Evolutionary conservation across 2,797 vertebrate genomes (phyloP), one percentile per base, ranked within the genome.

Genomic region (Coendou prehensilis): DNA sequence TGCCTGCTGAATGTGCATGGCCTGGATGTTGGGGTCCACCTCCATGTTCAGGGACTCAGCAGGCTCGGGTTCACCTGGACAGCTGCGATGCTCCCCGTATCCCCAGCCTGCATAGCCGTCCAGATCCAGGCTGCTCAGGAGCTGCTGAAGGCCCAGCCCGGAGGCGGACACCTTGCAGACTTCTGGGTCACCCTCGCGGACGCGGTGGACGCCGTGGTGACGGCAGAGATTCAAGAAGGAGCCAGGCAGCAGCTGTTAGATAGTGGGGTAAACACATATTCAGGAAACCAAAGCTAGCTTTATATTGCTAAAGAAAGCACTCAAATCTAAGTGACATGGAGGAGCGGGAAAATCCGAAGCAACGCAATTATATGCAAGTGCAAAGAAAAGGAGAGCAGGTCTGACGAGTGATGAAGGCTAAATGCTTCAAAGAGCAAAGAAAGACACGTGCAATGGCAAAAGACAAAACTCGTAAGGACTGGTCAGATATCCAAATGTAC

Each of bases 1-100:
- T 81, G 99, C 99, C 98, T 99, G 99, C 98, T 99, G 99, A 97
- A 98, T 99, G 80, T 99, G 99, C 90, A 99, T 99, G 1, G n/a
- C 97, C 97, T 99, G 99, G 98, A 99, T 99, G 95, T 7, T 98
- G 98, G 99, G 99, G 98, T 99, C 99, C 23, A 99, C 99, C 83
- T 99, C 98, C 95, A 99, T 80, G 76, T 99, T 98, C 61, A 99
- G n/a, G 82, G 99, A 0, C 97, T 98, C 98, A 99, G 98, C 90
- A 99, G 99, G 97, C 97, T 99, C 98, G 98, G 99, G 98, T 99
- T 99, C 94, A 99, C 98, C 0, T 98, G 98, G 83, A 99, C 99
- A 0, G 99, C 98, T 0, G 99, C 98, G 98, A 99, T 99, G 67
- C 33, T 67, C 33, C 15, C 67, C 17, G 15, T 69, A 14, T 98